phyloP scores from a whole-genome alignment of 2,888 invertebrate genomes.

The Trissonchulus latispiculum region DNA sequence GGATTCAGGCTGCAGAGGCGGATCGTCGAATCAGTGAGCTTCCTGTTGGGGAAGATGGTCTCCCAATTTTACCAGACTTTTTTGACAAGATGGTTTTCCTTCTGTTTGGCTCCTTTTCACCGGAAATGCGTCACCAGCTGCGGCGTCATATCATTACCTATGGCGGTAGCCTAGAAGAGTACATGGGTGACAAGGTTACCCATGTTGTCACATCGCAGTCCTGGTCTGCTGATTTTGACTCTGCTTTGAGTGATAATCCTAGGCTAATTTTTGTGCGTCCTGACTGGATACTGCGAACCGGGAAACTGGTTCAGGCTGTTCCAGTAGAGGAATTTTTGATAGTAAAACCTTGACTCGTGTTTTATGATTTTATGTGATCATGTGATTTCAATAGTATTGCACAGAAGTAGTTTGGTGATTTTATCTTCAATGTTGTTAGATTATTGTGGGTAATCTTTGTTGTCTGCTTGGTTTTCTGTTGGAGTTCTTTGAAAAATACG shows the following conservation, averaged over 20 bases:
- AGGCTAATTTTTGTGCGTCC: not conserved
- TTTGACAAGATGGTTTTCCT: constrained; percentile 52
- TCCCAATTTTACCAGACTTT: constrained; percentile 48
- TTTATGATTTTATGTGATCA: no score
- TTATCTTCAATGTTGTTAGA: no score
- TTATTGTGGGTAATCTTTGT: no score
- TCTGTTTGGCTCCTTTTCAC: constrained; percentile 46
- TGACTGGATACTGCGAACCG: not conserved
- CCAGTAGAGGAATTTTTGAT: no score
- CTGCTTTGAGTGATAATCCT: not conserved
- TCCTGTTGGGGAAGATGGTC: constrained; percentile 9
- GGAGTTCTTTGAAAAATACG: no score
- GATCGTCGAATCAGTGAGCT: not conserved
- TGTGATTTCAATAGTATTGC: no score
- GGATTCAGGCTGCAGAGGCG: not conserved
- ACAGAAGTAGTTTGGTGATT: no score
- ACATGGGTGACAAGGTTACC: not conserved
- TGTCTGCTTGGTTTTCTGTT: no score
- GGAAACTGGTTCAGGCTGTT: no score
- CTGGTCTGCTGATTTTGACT: not conserved
- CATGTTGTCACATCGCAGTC: not conserved
- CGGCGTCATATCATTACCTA: constrained; percentile 56
- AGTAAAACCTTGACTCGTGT: no score
- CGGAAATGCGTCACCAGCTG: constrained; percentile 43
- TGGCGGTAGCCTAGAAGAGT: constrained; percentile 42